Percentiles rank a stretch among this genome's conserved stretches.
phyloP scores from a whole-genome alignment of 2,888 invertebrate genomes.

The Himalopsyche tibetana region DNA sequence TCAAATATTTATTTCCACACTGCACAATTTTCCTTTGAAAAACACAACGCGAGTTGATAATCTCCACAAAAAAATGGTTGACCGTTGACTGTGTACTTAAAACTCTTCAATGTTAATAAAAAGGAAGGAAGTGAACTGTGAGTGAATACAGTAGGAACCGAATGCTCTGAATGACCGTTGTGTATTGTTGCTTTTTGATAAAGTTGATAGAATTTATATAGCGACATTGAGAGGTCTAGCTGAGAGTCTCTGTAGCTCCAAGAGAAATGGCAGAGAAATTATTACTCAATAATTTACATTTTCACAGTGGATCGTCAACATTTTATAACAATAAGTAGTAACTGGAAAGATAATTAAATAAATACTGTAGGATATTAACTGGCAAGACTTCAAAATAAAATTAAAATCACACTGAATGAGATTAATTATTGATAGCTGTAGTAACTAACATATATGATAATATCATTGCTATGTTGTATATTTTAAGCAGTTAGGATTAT shows the following conservation, averaged over 20 bases:
- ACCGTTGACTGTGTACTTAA: neutral
- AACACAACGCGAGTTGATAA: neutral
- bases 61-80: neutral
- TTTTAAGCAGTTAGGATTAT: too few relatives aligned
- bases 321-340: neutral
- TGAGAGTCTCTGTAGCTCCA: neutral
- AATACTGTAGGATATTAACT: too few relatives aligned
- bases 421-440: too few relatives aligned
- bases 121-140: neutral
- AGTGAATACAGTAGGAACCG: neutral
- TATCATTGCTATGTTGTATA: too few relatives aligned
- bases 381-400: too few relatives aligned
- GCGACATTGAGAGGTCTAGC: constrained; percentile 25
- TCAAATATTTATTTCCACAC: constrained; percentile 15
- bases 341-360: too few relatives aligned
- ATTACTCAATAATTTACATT: constrained; percentile 27
- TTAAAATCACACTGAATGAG: too few relatives aligned
- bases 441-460: too few relatives aligned
- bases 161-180: constrained; percentile 22
- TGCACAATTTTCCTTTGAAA: neutral
- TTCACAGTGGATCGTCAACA: constrained; percentile 12
- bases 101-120: neutral
- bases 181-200: constrained; percentile 43
- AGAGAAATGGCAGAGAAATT: constrained; percentile 32
- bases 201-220: constrained; percentile 40